Base-by-base conservation (phyloP, 1,140 invertebrate species). In the Branchinecta lynchi region DNA sequence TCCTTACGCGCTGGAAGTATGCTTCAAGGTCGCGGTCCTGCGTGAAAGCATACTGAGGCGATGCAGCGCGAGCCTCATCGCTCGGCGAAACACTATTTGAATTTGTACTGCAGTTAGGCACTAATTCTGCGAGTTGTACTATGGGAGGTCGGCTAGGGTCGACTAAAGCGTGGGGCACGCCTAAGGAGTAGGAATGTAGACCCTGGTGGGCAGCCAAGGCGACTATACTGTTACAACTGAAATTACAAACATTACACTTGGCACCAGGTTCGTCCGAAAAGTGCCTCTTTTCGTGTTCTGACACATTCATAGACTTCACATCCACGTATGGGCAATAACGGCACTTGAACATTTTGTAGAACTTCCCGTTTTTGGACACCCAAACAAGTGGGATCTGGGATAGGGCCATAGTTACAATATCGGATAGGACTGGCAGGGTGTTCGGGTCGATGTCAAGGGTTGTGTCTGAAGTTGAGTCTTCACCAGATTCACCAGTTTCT, bases 231-330 rank as follows among this genome's bases (percentile, higher is more conserved):
- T 87, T 85, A 76, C 88, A 90, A 17, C 85, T 84, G 75, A 89
- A 93, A 77, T 87, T 89, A 77, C 91, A 93, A 72, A 89, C 84
- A 3, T 85, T 82, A 76, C 90, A 93, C 70, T 82, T 80, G 73
- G 79, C 77, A 71, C 79, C 74, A 65, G 75, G 73, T 3, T 68
- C 67, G 8, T 43, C 32, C 15, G 21, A 21, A n/a, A 81, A 81
- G 77, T 93, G 90, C 85, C 92, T 89, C 76, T 86, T 86, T 77
- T 93, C 89, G 77, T 93, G 90, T 72, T 90, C 87, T n/a, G 85
- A 83, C 44, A 93, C 87, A 76, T 90, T 90, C 45, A 86, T 85
- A 7, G 74, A 71, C 21, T 77, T 72, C 32, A 84, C 79, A 75
- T 90, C 90, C 1, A 90, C 86, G 76, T 90, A 89, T 0, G 91